Base-by-base conservation (phyloP, 1,140 invertebrate genomes). In the Meloidogyne floridensis region DNA sequence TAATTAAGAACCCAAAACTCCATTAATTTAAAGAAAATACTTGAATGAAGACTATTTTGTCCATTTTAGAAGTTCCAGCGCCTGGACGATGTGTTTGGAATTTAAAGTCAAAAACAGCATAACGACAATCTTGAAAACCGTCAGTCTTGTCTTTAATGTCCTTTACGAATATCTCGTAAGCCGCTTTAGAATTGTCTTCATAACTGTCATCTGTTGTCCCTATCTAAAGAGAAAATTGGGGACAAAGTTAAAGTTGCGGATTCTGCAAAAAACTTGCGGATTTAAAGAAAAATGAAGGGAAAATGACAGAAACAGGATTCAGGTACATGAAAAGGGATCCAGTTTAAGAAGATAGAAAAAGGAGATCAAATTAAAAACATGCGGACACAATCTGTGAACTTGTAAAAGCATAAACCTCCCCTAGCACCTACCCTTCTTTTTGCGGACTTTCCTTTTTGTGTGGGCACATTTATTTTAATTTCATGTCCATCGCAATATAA, bases 21-120 rank as follows among this genome's bases (percentile, higher is more conserved):
- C 18, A 80, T 54, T 56, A 15, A 8, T 6, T n/a, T 6, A 77
- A 42, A 51, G 32, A 42, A 51, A 10, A 20, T 76, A 89, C 78
- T 72, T 89, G 88, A 51, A 89, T 81, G 84, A 89, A 89, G 76
- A 90, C 75, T 72, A 89, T 90, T 72, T 89, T 89, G 86, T 89
- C 88, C 89, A 89, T 90, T 77, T 90, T 89, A 51, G 87, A 89
- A 18, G 81, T 84, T 18, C 88, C 88, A 47, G 88, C 88, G 71
- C 88, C 88, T 15, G 86, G 85, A 76, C 88, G 88, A 42, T 81
- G 85, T 43, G 86, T 87, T 11, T 86, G 87, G 80, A 89, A 89
- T 69, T 89, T 89, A 86, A 89, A 89, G 77, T 89, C 88, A 82
- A 89, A 89, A 18, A 89, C 88, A 20, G 88, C 88, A 73, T 89